Base-by-base conservation (phyloP, 2,113 vertebrate genomes). In the Syngnathus scovelli region DNA sequence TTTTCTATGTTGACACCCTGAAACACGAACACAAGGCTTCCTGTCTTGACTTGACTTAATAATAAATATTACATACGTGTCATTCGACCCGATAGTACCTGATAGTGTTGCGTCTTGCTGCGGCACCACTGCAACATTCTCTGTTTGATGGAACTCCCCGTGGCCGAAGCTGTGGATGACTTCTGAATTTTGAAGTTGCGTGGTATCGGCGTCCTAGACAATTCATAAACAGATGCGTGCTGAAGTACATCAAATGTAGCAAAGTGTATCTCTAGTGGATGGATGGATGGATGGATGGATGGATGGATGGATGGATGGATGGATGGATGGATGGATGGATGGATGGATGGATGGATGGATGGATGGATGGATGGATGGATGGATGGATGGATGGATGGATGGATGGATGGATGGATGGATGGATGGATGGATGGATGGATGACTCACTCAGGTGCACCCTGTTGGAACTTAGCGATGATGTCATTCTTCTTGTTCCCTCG, bases 91-190 rank as follows among this genome's bases (percentile, higher is more conserved):
- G 27, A 44, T 1, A 1, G 1, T 62, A 62, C 92, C 85, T 91
- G 85, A 58, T 92, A 91, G 44, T 83, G 85, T 36, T 87, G 85
- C 3, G 90, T 92, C 77, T 90, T 92, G 81, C 38, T 92, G 54
- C 66, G 78, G 75, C 92, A 92, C 92, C 92, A 92, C 19, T 91
- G 88, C 51, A 92, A 87, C 5, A 92, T 87, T 67, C 91, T 92
- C 83, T 92, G 90, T 73, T 92, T 92, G 72, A 92, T 90, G 1
- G 92, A 86, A 6, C 85, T 72, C 39, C 91, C 92, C 6, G 78
- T 85, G 23, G 88, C 70, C 23, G 8, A 9, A 1, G 89, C 85
- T 2, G 67, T 11, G 23, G 89, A 76, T 3, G 88, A 86, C 78
- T 63, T 89, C 75, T 92, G 90, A 55, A 92, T 78, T 78, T 89